Evolutionary conservation across 2,888 invertebrate genomes (phyloP).

Genomic region (Chorisops tibialis): DNA sequence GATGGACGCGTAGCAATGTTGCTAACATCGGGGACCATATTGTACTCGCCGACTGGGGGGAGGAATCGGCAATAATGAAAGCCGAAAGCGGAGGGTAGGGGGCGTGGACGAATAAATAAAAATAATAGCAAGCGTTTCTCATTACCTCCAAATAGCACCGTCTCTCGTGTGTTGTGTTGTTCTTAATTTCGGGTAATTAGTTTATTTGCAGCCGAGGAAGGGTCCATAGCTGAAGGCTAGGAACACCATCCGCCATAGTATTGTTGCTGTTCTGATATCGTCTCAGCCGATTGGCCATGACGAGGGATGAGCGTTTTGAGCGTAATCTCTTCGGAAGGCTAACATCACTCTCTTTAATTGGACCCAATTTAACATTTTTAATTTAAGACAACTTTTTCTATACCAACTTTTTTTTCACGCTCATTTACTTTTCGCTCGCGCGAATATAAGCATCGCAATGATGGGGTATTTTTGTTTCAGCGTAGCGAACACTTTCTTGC

Average conservation of each 20-base stretch:
- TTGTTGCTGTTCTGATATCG: neutral
- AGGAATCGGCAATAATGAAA: constrained; percentile 3
- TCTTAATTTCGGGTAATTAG: constrained; percentile 32
- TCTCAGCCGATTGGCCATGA: neutral
- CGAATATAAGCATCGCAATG: no score
- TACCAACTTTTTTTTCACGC: neutral
- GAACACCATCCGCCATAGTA: neutral
- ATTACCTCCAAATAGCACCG: constrained; percentile 14
- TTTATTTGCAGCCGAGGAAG: constrained; percentile 18
- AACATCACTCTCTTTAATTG: constrained; percentile 35
- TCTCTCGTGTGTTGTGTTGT: constrained; percentile 28
- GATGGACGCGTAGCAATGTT: neutral
- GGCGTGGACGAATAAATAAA: neutral
- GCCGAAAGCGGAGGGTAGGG: neutral
- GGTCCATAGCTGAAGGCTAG: constrained; percentile 6
- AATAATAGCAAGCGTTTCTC: constrained; percentile 21
- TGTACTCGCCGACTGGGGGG: neutral
- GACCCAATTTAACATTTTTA: constrained; percentile 34
- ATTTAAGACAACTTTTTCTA: constrained; percentile 30
- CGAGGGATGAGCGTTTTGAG: constrained; percentile 8
- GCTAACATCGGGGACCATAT: neutral
- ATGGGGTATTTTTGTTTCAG: no score
- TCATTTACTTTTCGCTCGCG: no score
- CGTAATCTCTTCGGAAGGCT: constrained; percentile 30
- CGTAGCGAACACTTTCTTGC: neutral